A percentile compares a stretch with the other conserved stretches of the same genome.
These are phyloP conservation scores for Willisornis vidua DNA, from an alignment of 2,113 vertebrate species.

Conservation along the genomic window DNA sequence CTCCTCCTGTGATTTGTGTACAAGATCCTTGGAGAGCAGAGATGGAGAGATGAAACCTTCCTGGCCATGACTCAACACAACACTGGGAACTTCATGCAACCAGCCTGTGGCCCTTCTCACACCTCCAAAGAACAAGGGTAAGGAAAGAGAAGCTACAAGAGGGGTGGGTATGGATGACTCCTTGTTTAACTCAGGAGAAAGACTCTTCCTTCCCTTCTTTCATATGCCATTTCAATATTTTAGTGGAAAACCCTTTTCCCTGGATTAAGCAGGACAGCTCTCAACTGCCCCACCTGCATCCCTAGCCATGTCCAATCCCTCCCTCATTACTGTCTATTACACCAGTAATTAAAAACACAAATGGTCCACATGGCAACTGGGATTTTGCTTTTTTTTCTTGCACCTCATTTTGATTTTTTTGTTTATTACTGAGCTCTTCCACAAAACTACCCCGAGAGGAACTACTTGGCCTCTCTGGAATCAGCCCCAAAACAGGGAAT, in stretches of 20 bases:
- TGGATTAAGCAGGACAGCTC: background rate
- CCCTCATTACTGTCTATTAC: background rate
- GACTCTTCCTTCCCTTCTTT: background rate
- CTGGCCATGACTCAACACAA: background rate
- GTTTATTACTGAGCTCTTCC: background rate
- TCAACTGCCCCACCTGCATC: background rate
- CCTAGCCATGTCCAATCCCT: fast-evolving
- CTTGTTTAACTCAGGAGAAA: background rate
- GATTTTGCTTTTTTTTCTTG: fast-evolving
- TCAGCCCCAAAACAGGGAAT: background rate
- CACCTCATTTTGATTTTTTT: background rate
- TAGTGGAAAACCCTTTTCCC: background rate
- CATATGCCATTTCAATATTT: background rate
- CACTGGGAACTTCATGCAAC: background rate
- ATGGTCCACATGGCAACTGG: background rate
- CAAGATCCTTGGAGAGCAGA: background rate
- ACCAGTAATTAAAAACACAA: background rate
- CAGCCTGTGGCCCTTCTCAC: background rate
- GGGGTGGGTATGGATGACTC: background rate
- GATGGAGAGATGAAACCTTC: background rate
- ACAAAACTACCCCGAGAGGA: background rate
- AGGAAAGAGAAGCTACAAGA: background rate
- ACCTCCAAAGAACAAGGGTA: background rate
- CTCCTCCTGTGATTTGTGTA: no score
- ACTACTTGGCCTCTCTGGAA: background rate